phyloP scores from a whole-genome alignment of 2,888 invertebrate genomes.

The Operophtera brumata region DNA sequence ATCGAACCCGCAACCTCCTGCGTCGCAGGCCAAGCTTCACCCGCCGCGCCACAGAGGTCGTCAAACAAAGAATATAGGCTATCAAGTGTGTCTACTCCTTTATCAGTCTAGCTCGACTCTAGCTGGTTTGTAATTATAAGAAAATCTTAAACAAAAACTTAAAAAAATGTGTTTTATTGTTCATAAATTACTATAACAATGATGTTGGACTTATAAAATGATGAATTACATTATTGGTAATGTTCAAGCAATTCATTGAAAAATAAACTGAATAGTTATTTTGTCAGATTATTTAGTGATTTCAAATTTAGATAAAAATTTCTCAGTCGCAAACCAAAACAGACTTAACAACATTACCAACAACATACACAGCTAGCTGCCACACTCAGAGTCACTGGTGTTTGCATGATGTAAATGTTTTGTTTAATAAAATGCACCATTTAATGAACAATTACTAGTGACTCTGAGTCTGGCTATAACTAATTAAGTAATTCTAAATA shows the following conservation, averaged over 20 bases:
- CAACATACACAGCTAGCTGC: not conserved
- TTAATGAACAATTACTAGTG: not conserved
- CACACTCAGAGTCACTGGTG: not conserved
- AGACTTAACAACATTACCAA: constrained; percentile 17
- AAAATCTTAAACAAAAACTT: constrained; percentile 24
- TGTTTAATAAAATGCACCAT: too few relatives aligned
- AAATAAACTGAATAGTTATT: not conserved
- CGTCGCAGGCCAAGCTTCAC: too few relatives aligned
- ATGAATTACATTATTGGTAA: constrained; percentile 48
- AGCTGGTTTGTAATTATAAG: not conserved
- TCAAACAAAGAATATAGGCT: too few relatives aligned
- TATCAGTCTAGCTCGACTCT: too few relatives aligned
- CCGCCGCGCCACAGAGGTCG: too few relatives aligned
- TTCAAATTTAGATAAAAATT: not conserved
- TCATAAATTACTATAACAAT: constrained; percentile 67
- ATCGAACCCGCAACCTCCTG: too few relatives aligned
- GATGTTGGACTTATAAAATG: constrained; percentile 50
- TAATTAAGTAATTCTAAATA: constrained; percentile 24
- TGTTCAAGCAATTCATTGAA: constrained; percentile 32
- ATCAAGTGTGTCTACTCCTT: too few relatives aligned
- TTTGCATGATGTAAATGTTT: not conserved
- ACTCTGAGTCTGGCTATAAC: not conserved
- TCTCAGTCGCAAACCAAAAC: constrained; percentile 1
- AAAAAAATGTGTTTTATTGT: constrained; percentile 62
- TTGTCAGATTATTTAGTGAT: too few relatives aligned